These are phyloP conservation scores for Eclectus roratus DNA, from an alignment of 2,113 vertebrate species.

Conservation along the genomic window DNA sequence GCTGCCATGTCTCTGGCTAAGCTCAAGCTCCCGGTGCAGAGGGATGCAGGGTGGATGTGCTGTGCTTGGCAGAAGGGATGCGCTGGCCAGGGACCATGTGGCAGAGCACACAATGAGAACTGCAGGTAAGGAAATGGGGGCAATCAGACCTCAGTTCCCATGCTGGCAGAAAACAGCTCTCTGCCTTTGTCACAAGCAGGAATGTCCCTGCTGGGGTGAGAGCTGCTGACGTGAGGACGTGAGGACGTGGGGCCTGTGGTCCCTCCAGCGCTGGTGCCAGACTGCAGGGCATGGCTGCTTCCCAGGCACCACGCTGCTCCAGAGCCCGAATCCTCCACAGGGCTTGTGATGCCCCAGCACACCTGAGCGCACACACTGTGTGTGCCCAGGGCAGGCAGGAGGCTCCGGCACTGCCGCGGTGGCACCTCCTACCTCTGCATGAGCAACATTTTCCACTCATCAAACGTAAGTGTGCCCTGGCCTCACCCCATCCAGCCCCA, in stretches of 20 bases:
- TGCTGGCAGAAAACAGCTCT: not conserved
- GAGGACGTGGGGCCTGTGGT: accelerated
- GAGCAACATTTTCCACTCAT: constrained; percentile 31
- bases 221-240: accelerated
- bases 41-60: not conserved
- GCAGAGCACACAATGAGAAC: accelerated
- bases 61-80: accelerated
- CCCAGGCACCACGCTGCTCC: not conserved
- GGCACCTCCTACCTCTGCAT: not conserved
- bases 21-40: accelerated
- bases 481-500: not conserved
- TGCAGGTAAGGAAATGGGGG: accelerated
- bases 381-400: accelerated
- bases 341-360: not conserved
- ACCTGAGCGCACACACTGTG: not conserved
- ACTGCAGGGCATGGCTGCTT: accelerated
- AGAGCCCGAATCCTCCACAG: accelerated
- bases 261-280: not conserved
- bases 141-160: not conserved
- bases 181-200: not conserved
- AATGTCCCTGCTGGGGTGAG: accelerated
- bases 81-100: accelerated
- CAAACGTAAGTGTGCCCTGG: not conserved
- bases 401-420: accelerated
- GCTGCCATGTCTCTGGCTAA: accelerated